Evolutionary conservation across 2,113 vertebrate species (phyloP), one percentile per base, ranked within the genome.

Genomic region (Ictalurus furcatus): DNA sequence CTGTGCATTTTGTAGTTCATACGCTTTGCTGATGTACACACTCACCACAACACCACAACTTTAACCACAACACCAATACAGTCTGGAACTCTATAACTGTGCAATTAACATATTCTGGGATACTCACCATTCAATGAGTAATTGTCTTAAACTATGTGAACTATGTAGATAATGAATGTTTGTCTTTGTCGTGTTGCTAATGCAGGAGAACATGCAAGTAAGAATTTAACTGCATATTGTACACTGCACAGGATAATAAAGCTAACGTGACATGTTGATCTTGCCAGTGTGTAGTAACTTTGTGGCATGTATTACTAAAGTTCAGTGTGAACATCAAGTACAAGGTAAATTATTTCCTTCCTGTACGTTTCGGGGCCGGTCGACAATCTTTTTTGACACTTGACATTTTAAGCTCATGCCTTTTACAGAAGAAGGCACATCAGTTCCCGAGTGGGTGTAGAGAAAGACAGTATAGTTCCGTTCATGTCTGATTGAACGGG

Each of bases 341-440:
- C 37, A 52, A 85, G 21, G 19, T 89, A 37, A 89, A 85, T 63
- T 6, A 69, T 71, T 37, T 56, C 12, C 37, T 69, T 23, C 48
- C 48, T 80, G 30, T 65, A 23, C 81, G n/a, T 56, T 79, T 58
- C 54, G 74, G 25, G 52, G 63, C 23, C 28, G 0, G 25, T 56
- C 1, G 1, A 37, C 52, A 81, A 69, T 7, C 21, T 44, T 59
- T 80, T 65, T 74, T 86, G 37, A 48, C 63, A 58, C 48, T 34
- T 84, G 44, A 48, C 54, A 23, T 65, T 37, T 44, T 28, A 81
- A 58, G 25, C 16, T 11, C 19, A 8, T 28, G 76, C 63, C 12
- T 76, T 88, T 63, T 61, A 40, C 52, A 88, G 59, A 16, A 23
- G 81, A 84, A 73, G 30, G 67, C 54, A n/a, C 69, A 54, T 76